Conservation (phyloP, 2,888 invertebrate genomes). For the Chalcosyrphus nemorum region DNA sequence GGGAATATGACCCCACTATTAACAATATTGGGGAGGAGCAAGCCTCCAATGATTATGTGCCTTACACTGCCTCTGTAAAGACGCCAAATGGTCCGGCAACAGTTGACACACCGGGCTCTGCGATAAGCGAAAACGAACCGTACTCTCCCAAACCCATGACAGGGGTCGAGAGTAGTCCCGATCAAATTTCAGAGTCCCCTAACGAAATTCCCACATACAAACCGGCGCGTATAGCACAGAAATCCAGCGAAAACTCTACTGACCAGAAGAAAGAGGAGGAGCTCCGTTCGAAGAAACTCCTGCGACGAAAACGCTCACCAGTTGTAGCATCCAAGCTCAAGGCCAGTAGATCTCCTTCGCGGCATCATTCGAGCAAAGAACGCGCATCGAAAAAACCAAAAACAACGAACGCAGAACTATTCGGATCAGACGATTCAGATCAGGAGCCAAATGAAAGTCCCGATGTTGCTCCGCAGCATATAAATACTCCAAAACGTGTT, state of each 20-base stretch:
- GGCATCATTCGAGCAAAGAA: not conserved
- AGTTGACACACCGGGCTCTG: constrained; percentile 14
- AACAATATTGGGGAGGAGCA: constrained; percentile 6
- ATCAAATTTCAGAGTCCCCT: constrained; percentile 56
- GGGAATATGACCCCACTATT: constrained; percentile 59
- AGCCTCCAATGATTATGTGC: constrained; percentile 40
- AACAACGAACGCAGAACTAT: constrained; percentile 39
- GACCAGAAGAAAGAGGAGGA: constrained; percentile 3
- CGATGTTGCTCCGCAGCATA: not conserved
- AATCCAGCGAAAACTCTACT: not conserved
- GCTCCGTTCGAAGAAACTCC: not conserved
- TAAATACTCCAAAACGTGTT: constrained; percentile 7
- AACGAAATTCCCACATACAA: constrained; percentile 59
- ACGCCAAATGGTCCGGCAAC: not conserved
- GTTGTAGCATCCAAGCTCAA: not conserved
- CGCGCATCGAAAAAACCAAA: not conserved
- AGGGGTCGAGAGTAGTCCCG: constrained; percentile 18
- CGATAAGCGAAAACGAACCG: constrained; percentile 46
- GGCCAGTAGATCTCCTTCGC: not conserved
- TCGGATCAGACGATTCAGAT: constrained; percentile 66
- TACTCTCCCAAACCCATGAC: constrained; percentile 65
- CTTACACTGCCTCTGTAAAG: constrained; percentile 60
- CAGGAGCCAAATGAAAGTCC: constrained; percentile 22
- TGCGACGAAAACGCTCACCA: constrained; percentile 33
- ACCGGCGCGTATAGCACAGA: constrained; percentile 52